These are phyloP conservation scores for Xiphorhynchus elegans DNA, from an alignment of 2,113 vertebrate genomes.

Conservation along the genomic window DNA sequence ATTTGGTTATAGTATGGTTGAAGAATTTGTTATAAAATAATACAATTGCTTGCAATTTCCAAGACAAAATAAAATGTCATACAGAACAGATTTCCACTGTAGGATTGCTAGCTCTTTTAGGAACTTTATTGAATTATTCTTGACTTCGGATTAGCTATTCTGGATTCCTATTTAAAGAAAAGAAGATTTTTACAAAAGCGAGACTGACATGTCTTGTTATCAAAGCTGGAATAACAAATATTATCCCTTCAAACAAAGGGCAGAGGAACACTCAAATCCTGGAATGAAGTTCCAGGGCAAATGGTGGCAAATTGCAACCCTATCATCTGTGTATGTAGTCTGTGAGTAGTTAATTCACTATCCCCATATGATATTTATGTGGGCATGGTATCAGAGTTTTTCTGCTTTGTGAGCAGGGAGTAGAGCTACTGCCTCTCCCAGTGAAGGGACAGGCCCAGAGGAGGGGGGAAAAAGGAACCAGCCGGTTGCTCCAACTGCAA, in stretches of 20 bases:
- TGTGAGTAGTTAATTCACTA: not conserved
- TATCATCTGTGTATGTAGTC: not conserved
- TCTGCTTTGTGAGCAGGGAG: not conserved
- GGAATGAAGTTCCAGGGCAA: not conserved
- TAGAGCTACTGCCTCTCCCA: not conserved
- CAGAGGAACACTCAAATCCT: not conserved
- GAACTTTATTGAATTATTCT: not conserved
- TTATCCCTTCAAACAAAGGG: not conserved
- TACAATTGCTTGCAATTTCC: not conserved
- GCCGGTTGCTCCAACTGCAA: not conserved
- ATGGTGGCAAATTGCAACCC: not conserved
- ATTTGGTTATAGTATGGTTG: not conserved
- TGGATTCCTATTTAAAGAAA: not conserved
- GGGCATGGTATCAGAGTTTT: not conserved
- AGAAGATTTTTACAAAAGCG: not conserved
- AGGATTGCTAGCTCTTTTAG: not conserved
- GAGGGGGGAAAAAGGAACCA: not conserved
- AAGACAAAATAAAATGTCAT: conserved; percentile 21
- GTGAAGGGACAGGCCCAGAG: not conserved
- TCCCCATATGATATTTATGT: not conserved
- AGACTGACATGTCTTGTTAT: not conserved
- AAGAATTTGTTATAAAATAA: conserved; percentile 8
- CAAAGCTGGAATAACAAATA: not conserved
- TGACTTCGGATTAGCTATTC: not conserved
- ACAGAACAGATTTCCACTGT: not conserved